Evolutionary conservation across 2,797 vertebrate species (phyloP).

Genomic region (Mastacembelus armatus): DNA sequence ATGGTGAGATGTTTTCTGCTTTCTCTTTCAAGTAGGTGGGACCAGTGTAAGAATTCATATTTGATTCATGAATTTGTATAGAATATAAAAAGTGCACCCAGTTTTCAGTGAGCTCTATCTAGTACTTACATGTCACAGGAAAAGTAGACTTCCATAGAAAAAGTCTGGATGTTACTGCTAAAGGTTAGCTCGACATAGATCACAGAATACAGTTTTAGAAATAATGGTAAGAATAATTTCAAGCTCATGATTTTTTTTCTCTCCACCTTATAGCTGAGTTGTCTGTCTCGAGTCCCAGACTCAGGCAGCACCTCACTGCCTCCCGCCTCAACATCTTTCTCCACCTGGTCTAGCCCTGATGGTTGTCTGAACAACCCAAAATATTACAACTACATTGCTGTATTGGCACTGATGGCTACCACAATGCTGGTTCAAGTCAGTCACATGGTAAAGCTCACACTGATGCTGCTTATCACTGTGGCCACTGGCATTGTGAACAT

Average conservation of each 20-base stretch:
- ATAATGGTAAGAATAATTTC: background rate
- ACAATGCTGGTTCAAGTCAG: conserved; percentile 99
- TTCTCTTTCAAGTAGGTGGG: background rate
- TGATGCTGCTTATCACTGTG: conserved; percentile 91
- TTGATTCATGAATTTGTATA: background rate
- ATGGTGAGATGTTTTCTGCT: conserved; percentile 85
- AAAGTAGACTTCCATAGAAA: too few species aligned
- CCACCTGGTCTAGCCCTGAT: conserved; percentile 16
- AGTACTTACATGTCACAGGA: background rate
- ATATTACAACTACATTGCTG: conserved; percentile 92
- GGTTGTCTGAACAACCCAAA: conserved; percentile 91
- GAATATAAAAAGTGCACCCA: background rate
- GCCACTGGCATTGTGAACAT: conserved; percentile 89
- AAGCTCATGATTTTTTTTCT: conserved; percentile 17
- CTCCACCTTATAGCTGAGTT: conserved; percentile 87
- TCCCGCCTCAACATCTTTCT: conserved; percentile 32
- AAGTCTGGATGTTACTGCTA: background rate
- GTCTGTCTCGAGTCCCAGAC: conserved; percentile 75
- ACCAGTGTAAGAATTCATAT: background rate
- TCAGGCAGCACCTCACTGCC: conserved; percentile 41
- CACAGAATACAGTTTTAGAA: background rate
- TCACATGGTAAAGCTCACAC: conserved; percentile 97
- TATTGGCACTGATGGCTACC: conserved; percentile 92
- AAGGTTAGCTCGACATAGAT: background rate
- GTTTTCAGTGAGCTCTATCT: background rate